Percentiles rank a stretch among this genome's conserved stretches.
Evolutionary conservation across 2,797 vertebrate genomes (phyloP).

Genomic region (Jordanella pulchra): DNA sequence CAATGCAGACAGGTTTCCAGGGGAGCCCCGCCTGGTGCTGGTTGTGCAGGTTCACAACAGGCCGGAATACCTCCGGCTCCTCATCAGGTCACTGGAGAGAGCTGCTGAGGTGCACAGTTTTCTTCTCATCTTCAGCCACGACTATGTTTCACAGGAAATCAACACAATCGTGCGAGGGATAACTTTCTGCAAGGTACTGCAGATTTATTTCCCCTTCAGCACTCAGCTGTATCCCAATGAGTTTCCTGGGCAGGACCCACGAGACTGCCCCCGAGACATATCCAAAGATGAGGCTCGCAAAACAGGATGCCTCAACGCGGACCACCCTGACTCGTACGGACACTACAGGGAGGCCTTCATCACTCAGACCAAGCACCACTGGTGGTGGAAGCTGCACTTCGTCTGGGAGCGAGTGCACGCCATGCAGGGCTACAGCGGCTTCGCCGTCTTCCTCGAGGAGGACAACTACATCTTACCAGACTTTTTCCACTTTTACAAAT

Average conservation of each 20-base stretch:
- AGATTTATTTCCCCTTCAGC: conserved; percentile 85
- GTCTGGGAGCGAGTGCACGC: conserved; percentile 80
- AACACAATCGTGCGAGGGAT: conserved; percentile 73
- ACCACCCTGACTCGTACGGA: conserved; percentile 80
- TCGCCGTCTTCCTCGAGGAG: conserved; percentile 79
- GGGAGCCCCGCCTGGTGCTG: conserved; percentile 75
- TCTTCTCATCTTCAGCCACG: conserved; percentile 83
- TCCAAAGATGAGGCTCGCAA: conserved; percentile 70
- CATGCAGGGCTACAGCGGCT: conserved; percentile 76
- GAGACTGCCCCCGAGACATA: conserved; percentile 77
- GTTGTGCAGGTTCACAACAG: conserved; percentile 83
- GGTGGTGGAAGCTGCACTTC: conserved; percentile 87
- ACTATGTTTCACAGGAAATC: conserved; percentile 80
- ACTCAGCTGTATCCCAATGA: conserved; percentile 79
- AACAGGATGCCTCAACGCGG: conserved; percentile 77
- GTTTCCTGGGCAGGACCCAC: conserved; percentile 80
- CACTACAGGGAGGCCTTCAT: conserved; percentile 83
- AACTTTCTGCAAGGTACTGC: conserved; percentile 82
- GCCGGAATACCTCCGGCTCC: conserved; percentile 77
- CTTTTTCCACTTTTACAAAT: conserved; percentile 74
- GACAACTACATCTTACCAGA: conserved; percentile 84
- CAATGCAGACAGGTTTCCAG: conserved; percentile 72
- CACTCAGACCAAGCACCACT: conserved; percentile 84
- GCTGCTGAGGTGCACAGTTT: conserved; percentile 70
- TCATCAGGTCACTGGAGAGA: conserved; percentile 76